Percentiles rank a stretch among this genome's conserved stretches.
Evolutionary conservation across 1,140 invertebrate species (phyloP).

Genomic region (Drosophila ananassae): DNA sequence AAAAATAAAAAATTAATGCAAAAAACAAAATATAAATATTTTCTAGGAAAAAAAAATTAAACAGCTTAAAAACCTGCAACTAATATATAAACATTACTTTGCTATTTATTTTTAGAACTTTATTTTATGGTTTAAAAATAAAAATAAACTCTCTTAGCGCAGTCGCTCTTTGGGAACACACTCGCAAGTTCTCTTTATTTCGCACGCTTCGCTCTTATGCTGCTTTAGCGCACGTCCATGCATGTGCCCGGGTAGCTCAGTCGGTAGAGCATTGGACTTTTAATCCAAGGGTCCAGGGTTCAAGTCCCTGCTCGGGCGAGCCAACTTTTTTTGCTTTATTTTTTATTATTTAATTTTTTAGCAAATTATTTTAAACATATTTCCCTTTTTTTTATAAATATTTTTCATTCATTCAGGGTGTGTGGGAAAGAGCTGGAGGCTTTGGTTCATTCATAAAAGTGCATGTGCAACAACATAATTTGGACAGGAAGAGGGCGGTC

Average conservation of each 20-base stretch:
- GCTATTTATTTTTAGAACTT: background rate
- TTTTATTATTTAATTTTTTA: conserved; percentile 12
- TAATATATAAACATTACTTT: background rate
- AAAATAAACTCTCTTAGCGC: background rate
- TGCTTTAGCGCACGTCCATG: background rate
- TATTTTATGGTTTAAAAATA: background rate
- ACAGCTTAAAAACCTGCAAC: too few species aligned
- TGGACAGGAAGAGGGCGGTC: conserved; percentile 68
- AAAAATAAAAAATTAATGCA: background rate
- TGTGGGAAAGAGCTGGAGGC: conserved; percentile 65
- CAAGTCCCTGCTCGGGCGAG: conserved; percentile 91
- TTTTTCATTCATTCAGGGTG: conserved; percentile 31
- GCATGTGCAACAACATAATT: conserved; percentile 68
- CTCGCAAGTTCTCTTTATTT: conserved; percentile 10
- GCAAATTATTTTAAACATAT: conserved; percentile 9
- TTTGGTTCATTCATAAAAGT: conserved; percentile 70
- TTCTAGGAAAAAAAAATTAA: background rate
- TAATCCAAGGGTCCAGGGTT: conserved; percentile 92
- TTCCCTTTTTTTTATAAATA: conserved; percentile 31
- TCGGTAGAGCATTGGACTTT: conserved; percentile 95
- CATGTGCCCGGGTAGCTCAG: conserved; percentile 91
- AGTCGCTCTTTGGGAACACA: background rate
- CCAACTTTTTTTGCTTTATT: conserved; percentile 30
- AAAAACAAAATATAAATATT: background rate
- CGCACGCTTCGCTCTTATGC: conserved; percentile 13